Evolutionary conservation across 2,113 vertebrate genomes (phyloP).

Genomic region (Cebus imitator): DNA sequence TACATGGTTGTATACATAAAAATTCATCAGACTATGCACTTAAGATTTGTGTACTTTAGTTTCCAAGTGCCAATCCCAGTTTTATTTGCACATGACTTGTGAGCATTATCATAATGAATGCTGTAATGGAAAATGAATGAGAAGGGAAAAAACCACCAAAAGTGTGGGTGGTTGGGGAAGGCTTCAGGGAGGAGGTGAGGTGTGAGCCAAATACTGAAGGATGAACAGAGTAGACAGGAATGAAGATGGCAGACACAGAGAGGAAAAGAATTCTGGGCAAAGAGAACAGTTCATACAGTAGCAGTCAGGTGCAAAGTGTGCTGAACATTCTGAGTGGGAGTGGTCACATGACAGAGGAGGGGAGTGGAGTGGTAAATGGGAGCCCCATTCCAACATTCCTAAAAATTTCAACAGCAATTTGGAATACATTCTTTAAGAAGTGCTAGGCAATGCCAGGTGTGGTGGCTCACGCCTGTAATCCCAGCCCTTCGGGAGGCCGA

Average conservation of each 20-base stretch:
- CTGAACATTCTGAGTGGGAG: background rate
- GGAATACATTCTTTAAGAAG: background rate
- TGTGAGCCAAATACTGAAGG: background rate
- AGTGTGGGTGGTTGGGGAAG: background rate
- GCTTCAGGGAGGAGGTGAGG: background rate
- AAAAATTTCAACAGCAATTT: background rate
- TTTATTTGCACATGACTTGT: slow-evolving; percentile 35
- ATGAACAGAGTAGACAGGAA: background rate
- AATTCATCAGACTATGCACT: background rate
- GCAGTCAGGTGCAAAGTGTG: background rate
- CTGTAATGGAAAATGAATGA: background rate
- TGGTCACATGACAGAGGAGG: background rate
- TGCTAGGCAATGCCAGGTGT: background rate
- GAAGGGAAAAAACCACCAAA: background rate
- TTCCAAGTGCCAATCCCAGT: slow-evolving; percentile 34
- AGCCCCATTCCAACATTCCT: background rate
- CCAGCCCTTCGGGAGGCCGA: too few relatives aligned
- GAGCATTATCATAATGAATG: background rate
- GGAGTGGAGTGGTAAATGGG: background rate
- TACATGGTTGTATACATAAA: background rate
- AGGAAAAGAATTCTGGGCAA: background rate
- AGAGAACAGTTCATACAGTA: background rate
- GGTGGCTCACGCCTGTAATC: too few relatives aligned
- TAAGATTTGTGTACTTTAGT: background rate
- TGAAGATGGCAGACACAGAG: background rate